Conservation (phyloP, 2,888 invertebrate species). For the Toxonevra muliebris region DNA sequence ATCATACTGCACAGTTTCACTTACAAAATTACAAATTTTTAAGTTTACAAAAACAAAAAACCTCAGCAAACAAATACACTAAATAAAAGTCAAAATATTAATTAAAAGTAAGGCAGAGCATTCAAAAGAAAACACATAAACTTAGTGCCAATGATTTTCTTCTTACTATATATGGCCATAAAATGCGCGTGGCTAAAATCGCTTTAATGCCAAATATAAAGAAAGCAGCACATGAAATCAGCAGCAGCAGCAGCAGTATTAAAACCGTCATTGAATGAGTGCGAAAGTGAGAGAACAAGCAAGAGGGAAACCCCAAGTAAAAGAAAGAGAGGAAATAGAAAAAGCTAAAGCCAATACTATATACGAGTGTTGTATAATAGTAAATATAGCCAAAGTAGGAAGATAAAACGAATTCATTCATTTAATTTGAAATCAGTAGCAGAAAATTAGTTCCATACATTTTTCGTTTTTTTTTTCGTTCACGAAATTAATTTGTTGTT, state of each 20-base stretch:
- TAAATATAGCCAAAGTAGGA: neutral
- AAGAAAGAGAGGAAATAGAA: neutral
- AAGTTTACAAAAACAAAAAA: too few species aligned
- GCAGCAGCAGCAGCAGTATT: neutral
- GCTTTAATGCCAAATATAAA: constrained; percentile 29
- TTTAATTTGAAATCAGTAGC: constrained; percentile 60
- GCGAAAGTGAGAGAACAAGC: too few species aligned
- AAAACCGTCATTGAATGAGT: too few species aligned
- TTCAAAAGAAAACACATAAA: constrained; percentile 26
- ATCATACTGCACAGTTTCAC: neutral
- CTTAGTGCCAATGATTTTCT: neutral
- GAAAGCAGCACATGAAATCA: neutral
- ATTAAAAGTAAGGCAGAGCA: neutral
- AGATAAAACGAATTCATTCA: constrained; percentile 46
- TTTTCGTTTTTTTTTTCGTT: constrained; percentile 30
- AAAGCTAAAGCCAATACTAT: too few species aligned
- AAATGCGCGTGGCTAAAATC: constrained; percentile 31
- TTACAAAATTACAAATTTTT: too few species aligned
- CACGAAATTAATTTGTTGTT: constrained; percentile 18
- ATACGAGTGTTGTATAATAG: neutral
- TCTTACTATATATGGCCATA: too few species aligned
- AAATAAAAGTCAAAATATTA: constrained; percentile 11
- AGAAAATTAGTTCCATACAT: constrained; percentile 57
- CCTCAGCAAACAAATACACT: constrained; percentile 3
- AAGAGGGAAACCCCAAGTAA: neutral